Base-by-base conservation (phyloP, 2,888 invertebrate genomes). In the Boloria selene region DNA sequence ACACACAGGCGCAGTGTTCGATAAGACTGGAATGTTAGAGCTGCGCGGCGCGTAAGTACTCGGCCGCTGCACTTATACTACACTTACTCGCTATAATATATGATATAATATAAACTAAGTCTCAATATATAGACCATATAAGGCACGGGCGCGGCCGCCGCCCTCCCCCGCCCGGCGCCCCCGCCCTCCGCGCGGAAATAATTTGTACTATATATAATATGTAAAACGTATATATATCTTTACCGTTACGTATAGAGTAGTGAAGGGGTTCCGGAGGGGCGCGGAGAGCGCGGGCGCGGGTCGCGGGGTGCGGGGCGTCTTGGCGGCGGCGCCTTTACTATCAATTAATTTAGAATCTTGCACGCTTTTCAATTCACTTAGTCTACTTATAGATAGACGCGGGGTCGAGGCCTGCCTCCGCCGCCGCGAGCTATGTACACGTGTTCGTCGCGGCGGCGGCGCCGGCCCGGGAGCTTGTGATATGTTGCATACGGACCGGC, bases 291-390 rank as follows among this genome's bases (percentile, higher is more conserved):
- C 69, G 61, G 74, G 10, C n/a, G 65, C 14, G 61, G 69, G 31
- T 62, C 17, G 61, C 50, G 55, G 71, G 74, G 72, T 67, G 65
- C 73, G 54, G 65, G 58, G 26, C 38, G 52, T 53, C 63, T 80
- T 81, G 79, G 75, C 22, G 78, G 80, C 71, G 75, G 45, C 84
- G 83, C 75, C 84, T 84, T 82, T 79, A 81, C 85, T 88, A 85
- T 72, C 66, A 69, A 68, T 65, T 88, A 88, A 86, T 90, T 90
- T 89, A 89, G 89, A 89, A 89, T 89, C 68, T 86, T 82, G 83
- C 86, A 89, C 89, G 86, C 87, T 87, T 86, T 78, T 73, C 72
- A 75, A 77, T 75, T 71, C 73, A 47, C 75, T 79, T 81, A 81
- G 65, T 56, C 58, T 73, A 65, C 53, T 6, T 47, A 31, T 7